A percentile compares a stretch with the other conserved stretches of the same genome.
These are phyloP conservation scores for Triplophysa yarkandensis DNA, from an alignment of 2,797 vertebrate genomes.

Conservation along the genomic window DNA sequence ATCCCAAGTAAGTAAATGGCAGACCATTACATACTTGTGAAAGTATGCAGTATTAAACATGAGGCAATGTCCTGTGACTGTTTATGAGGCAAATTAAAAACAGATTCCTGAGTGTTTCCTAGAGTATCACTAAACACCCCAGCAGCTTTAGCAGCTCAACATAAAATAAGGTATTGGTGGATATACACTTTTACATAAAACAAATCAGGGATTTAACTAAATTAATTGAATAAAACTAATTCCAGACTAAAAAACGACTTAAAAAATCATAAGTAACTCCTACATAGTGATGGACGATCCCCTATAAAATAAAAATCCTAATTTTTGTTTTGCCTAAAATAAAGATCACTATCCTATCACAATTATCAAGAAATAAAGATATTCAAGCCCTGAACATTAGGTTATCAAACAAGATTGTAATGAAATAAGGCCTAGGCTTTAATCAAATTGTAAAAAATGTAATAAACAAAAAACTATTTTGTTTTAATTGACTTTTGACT, in stretches of 20 bases:
- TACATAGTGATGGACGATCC: no score
- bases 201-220: slow-evolving; percentile 20
- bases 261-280: no score
- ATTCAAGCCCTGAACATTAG: no score
- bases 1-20: slow-evolving; percentile 52
- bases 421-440: no score
- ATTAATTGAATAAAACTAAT: slow-evolving; percentile 3
- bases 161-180: slow-evolving; percentile 6
- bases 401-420: no score
- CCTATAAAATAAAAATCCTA: no score
- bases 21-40: slow-evolving; percentile 69
- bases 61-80: slow-evolving; percentile 70
- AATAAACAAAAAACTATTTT: no score
- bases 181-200: slow-evolving; percentile 13
- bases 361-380: no score
- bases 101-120: slow-evolving; percentile 64
- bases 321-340: no score
- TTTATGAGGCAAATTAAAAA: slow-evolving; percentile 72
- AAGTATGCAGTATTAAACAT: slow-evolving; percentile 71
- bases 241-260: slow-evolving; percentile 7
- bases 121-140: slow-evolving; percentile 57
- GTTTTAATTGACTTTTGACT: no score
- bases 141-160: slow-evolving; percentile 51
- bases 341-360: no score
- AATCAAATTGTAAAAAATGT: no score